Base-by-base conservation (phyloP, 2,113 vertebrate genomes). In the Melospiza melodia region DNA sequence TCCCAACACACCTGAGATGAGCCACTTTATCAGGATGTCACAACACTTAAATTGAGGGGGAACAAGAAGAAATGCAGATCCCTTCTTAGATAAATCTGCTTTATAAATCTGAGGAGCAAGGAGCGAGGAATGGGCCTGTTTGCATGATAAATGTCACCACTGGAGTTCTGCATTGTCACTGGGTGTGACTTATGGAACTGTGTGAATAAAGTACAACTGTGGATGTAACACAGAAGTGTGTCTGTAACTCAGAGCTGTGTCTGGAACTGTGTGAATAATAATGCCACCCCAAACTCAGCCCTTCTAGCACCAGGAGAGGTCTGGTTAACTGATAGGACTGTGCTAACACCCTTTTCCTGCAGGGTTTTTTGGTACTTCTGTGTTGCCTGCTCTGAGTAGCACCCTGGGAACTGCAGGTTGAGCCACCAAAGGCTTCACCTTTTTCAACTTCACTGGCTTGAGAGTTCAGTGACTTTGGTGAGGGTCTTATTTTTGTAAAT, bases 11-110 rank as follows among this genome's bases (percentile, higher is more conserved):
- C 54, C 82, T 46, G 71, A 91, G 84, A 75, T 93, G 39, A 79
- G 85, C 71, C 84, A 82, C 54, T 91, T 83, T 30, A 79, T 95
- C 90, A 91, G 82, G 71, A 43, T 85, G 90, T 83, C 94, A 85
- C 71, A 48, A 12, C 2, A 11, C 73, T 94, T 65, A 79, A 91
- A 91, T 31, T 87, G 92, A 82, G 49, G 74, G 48, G 54, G 62
- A 65, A 69, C 63, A 93, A 83, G 86, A 90, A 55, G 67, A 72
- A 91, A 72, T 1, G 1, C 68, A 68, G 92, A 85, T 78, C 41
- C 33, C 57, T 37, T 90, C 66, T 82, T 79, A 61, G 71, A 93
- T 91, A 87, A 87, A 94, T 85, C 90, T 84, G 1, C 62, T 84
- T 63, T 80, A 95, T 94, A 87, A 87, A 96, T 95, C 78, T 52